phyloP scores from a whole-genome alignment of 2,113 vertebrate species.

The Triplophysa dalaica region DNA sequence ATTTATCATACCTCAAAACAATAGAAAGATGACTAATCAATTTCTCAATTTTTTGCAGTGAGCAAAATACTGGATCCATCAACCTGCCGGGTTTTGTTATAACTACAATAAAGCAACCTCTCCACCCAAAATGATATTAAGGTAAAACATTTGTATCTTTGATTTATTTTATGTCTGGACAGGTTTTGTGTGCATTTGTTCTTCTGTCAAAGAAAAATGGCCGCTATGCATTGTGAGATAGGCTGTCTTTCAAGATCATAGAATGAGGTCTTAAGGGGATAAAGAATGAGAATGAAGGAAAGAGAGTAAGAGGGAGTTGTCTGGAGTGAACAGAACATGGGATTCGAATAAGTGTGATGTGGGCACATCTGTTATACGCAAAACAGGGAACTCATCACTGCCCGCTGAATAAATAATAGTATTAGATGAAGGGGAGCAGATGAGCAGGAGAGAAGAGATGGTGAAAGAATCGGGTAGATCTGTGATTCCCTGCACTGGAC shows the following conservation, averaged over 20 bases:
- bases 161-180: conserved; percentile 29
- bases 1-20: neutral
- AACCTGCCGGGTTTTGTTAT: conserved; percentile 3
- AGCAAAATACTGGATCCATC: conserved; percentile 2
- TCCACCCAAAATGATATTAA: conserved; percentile 44
- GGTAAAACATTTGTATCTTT: conserved; percentile 20
- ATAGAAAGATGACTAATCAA: conserved; percentile 44
- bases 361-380: conserved; percentile 30
- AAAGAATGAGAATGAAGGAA: conserved; percentile 43
- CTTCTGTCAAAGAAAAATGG: conserved; percentile 46
- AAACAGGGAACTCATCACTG: conserved; percentile 37
- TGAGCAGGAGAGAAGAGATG: conserved; percentile 36
- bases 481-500: neutral
- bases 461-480: conserved; percentile 18
- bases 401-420: conserved; percentile 48
- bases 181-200: conserved; percentile 39
- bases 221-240: conserved; percentile 47
- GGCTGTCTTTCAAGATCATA: conserved; percentile 47
- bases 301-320: neutral
- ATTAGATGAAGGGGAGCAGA: conserved; percentile 5
- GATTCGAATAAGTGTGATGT: neutral
- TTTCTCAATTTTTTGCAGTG: conserved; percentile 45
- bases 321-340: neutral
- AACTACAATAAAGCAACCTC: conserved; percentile 35
- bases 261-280: conserved; percentile 26